These are phyloP conservation scores for Rhabdornis inornatus DNA, from an alignment of 2,113 vertebrate species.

Conservation along the genomic window DNA sequence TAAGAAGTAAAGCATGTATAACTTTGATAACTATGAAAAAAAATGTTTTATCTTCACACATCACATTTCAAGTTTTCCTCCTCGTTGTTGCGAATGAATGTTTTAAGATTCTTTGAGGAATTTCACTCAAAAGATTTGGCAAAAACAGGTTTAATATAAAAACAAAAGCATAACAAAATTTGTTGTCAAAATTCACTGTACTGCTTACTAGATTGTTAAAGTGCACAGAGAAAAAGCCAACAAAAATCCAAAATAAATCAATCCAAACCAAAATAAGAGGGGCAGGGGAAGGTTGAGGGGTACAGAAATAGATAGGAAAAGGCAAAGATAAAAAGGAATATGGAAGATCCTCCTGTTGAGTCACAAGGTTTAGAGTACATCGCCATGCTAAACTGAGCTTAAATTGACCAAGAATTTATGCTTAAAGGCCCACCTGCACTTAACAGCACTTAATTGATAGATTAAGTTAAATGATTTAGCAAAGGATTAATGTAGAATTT, in stretches of 20 bases:
- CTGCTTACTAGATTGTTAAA: background rate
- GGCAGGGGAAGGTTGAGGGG: background rate
- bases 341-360: background rate
- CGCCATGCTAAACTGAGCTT: background rate
- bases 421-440: background rate
- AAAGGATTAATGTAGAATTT: background rate
- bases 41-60: background rate
- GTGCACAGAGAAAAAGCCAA: background rate
- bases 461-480: background rate
- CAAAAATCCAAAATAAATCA: background rate
- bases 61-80: background rate
- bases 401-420: background rate
- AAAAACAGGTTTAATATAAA: background rate
- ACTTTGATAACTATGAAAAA: background rate
- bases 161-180: background rate
- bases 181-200: background rate
- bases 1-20: background rate
- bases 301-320: background rate
- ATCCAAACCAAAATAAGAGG: background rate
- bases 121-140: rapidly evolving
- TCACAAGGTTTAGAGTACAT: background rate
- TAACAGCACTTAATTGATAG: background rate
- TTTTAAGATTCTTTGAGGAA: background rate
- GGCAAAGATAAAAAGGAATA: background rate
- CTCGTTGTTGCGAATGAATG: background rate